These are phyloP conservation scores for Steatornis caripensis DNA, from an alignment of 2,113 vertebrate genomes.

Conservation along the genomic window DNA sequence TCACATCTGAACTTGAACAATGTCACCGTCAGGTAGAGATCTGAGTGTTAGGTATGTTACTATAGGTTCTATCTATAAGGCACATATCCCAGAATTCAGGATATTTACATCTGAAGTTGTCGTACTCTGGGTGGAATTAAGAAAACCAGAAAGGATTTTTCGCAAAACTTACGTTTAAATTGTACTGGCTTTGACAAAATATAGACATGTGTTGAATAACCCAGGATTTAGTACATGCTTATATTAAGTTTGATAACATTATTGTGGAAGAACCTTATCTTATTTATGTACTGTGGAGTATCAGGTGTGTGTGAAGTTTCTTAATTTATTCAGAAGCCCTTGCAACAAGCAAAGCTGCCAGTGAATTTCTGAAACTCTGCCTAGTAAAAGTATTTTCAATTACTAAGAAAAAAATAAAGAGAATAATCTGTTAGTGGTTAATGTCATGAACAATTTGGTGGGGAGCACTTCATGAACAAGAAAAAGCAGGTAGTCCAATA, in stretches of 20 bases:
- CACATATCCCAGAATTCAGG: not conserved
- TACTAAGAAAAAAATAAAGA: not conserved
- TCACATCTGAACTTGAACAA: not conserved
- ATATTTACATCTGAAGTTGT: not conserved
- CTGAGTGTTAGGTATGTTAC: not conserved
- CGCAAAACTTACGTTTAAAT: not conserved
- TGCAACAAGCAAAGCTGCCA: not conserved
- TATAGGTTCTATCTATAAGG: not conserved
- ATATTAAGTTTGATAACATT: not conserved
- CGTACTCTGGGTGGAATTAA: not conserved
- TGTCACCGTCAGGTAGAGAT: not conserved
- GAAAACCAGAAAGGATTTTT: not conserved
- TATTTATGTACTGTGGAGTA: not conserved
- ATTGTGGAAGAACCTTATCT: not conserved
- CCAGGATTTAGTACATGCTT: not conserved
- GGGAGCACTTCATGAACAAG: not conserved
- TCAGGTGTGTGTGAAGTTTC: not conserved
- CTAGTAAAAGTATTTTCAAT: not conserved
- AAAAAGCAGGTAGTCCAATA: not conserved
- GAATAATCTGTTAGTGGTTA: not conserved
- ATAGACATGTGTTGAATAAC: not conserved
- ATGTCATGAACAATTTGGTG: not conserved
- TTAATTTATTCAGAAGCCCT: not conserved
- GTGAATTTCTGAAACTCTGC: not conserved
- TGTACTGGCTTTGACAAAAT: not conserved